Percentiles rank a stretch among this genome's conserved stretches.
These are phyloP conservation scores for Drepanosiphum platanoidis DNA, from an alignment of 2,888 invertebrate species.

Conservation along the genomic window DNA sequence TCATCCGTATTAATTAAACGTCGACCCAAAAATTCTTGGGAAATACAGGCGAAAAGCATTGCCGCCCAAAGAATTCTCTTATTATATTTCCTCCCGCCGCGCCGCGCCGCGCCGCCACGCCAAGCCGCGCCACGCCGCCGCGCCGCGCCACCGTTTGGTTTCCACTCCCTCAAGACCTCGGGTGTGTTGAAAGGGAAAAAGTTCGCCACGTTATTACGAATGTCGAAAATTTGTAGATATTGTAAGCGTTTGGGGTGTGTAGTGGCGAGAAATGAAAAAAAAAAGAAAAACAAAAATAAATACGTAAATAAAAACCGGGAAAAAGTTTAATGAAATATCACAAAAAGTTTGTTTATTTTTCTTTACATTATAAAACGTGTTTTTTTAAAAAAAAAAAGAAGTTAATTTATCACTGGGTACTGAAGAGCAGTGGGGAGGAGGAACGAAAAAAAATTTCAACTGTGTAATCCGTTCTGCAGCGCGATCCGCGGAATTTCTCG, in stretches of 20 bases:
- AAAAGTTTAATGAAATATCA: conserved; percentile 51
- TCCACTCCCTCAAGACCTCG: not conserved
- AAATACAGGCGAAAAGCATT: conserved; percentile 14
- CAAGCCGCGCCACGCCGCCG: no score
- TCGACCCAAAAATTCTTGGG: conserved; percentile 45
- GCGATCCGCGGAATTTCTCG: not conserved
- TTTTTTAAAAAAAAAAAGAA: no score
- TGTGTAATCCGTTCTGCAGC: not conserved
- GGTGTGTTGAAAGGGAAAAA: not conserved
- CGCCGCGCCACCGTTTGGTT: not conserved
- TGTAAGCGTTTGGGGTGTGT: no score
- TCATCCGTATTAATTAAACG: conserved; percentile 58
- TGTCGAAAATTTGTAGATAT: conserved; percentile 43
- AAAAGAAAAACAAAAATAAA: not conserved
- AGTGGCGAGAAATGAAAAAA: no score
- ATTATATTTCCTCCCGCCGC: conserved; percentile 5
- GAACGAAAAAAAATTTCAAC: not conserved
- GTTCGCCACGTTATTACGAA: conserved; percentile 42
- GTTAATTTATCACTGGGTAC: conserved; percentile 22
- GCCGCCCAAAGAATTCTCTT: conserved; percentile 48
- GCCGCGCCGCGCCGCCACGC: no score
- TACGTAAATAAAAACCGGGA: not conserved
- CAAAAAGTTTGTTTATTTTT: conserved; percentile 16
- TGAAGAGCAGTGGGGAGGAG: no score
- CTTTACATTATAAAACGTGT: conserved; percentile 13